These are phyloP conservation scores for Lithophane ornitopus DNA, from an alignment of 2,888 invertebrate genomes.

Conservation along the genomic window DNA sequence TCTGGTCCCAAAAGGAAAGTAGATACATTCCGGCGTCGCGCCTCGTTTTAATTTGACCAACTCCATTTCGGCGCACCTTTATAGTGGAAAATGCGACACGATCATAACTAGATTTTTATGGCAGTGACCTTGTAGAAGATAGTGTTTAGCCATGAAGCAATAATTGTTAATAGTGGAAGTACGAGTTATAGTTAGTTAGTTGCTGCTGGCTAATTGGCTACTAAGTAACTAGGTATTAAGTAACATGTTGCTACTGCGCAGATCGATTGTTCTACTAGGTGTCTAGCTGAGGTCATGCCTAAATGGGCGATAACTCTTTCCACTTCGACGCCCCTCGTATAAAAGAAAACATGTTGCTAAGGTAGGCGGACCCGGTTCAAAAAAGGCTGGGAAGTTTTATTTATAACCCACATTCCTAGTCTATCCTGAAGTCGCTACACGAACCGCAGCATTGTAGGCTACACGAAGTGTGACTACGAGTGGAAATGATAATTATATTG, in stretches of 20 bases:
- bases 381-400: slow-evolving; percentile 9
- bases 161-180: slow-evolving; percentile 11
- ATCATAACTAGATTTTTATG: slow-evolving; percentile 39
- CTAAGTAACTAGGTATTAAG: slow-evolving; percentile 33
- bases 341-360: slow-evolving; percentile 27
- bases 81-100: slow-evolving; percentile 38
- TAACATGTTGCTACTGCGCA: slow-evolving; percentile 25
- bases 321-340: slow-evolving; percentile 12
- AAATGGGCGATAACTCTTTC: slow-evolving; percentile 51
- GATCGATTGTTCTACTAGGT: slow-evolving; percentile 32
- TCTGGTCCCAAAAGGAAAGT: slow-evolving; percentile 64
- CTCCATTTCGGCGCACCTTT: slow-evolving; percentile 67
- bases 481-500: slow-evolving; percentile 52
- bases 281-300: slow-evolving; percentile 34
- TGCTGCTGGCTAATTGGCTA: slow-evolving; percentile 47
- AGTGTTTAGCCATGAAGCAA: slow-evolving; percentile 34
- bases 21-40: slow-evolving; percentile 56
- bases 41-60: slow-evolving; percentile 70
- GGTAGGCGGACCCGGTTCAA: not conserved
- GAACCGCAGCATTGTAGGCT: slow-evolving; percentile 9
- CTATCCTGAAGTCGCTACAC: not conserved
- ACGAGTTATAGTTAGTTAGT: slow-evolving; percentile 3
- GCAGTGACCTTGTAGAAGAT: slow-evolving; percentile 37
- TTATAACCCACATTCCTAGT: not conserved
- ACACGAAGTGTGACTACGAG: slow-evolving; percentile 36